Evolutionary conservation across 2,113 vertebrate species (phyloP), one percentile per base, ranked within the genome.

Genomic region (Zapornia atra): DNA sequence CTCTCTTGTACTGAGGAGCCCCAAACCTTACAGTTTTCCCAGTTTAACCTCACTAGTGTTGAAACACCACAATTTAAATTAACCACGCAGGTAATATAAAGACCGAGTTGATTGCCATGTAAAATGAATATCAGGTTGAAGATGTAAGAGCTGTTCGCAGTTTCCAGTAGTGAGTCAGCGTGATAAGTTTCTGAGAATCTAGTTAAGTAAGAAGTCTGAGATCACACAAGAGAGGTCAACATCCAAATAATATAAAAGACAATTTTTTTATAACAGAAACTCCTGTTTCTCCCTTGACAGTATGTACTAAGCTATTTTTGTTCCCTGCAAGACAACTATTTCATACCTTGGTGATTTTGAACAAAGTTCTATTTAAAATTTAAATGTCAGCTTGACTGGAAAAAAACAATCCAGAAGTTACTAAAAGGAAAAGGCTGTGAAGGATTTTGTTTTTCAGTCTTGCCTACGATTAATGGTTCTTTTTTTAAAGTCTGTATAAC

Each of bases 331-430:
- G 53, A 91, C 38, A 78, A 42, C 40, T 83, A 19, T 68, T 83
- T 96, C 72, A 82, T 89, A 95, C 69, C 53, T 88, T 81, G 61
- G 69, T 93, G 90, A 78, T 79, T 94, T 93, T 87, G 63, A 95
- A 92, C 76, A 81, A 94, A 90, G 34, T 44, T 12, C 10, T 53
- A 51, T 90, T 92, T 84, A 71, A 92, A 90, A 92, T 34, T 66
- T 72, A 82, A 79, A 91, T 91, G 79, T 90, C 94, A 88, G 3
- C 65, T 61, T 92, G 60, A 78, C 68, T 71, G 69, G 64, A 53
- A 95, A 84, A 89, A 78, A 86, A 38, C 1, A 1, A 86, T 83
- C 42, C 34, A 83, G 59, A 86, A 92, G 33, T 54, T 26, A 64
- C 56, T 65, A n/a, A 69, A 91, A 85, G n/a, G 19, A 85, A 85